Base-by-base conservation (phyloP, 2,888 invertebrate genomes). In the Pyrochroa serraticornis region DNA sequence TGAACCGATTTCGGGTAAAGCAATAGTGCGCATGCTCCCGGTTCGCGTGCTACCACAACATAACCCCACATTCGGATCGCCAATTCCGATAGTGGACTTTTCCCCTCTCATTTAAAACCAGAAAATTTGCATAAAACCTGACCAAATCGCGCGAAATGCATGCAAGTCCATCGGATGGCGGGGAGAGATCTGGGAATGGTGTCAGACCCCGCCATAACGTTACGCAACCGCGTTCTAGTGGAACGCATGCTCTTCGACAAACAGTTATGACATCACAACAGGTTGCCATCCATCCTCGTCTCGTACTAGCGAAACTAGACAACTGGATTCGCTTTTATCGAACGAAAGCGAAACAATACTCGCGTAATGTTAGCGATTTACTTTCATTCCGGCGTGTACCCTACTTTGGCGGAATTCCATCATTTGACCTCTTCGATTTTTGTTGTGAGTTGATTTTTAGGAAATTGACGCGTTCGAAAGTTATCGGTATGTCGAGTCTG, bases 151-250 rank as follows among this genome's bases (percentile, higher is more conserved):
- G 14, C 38, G 30, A 10, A 52, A 35, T 22, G 30, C 44, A 38
- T 33, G 35, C 44, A 22, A 37, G 32, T 52, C 31, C 38, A 44
- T 14, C 12, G 53, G 50, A 37, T 55, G 41, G 64, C 60, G 68
- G 66, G 68, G 64, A 41, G 60, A 50, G 58, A 58, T 67, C 64
- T 71, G 73, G 67, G 71, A 72, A 73, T 72, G 72, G 72, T 72
- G 72, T 71, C 71, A 71, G 66, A 60, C 67, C 66, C 22, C 3
- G 65, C 68, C 60, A 67, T 62, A 58, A 50, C 63, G 63, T 73
- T 73, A 72, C 70, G 67, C 70, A 73, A 72, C 63, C 64, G 43
- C 53, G 58, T 58, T 60, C 66, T 63, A 65, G 63, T 65, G 67
- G 66, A 68, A 69, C 68, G 71, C 68, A 71, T 65, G 65, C 62